A percentile compares a stretch with the other conserved stretches of the same genome.
These are phyloP conservation scores for Oryzias sinensis DNA, from an alignment of 2,797 vertebrate genomes.

Conservation along the genomic window DNA sequence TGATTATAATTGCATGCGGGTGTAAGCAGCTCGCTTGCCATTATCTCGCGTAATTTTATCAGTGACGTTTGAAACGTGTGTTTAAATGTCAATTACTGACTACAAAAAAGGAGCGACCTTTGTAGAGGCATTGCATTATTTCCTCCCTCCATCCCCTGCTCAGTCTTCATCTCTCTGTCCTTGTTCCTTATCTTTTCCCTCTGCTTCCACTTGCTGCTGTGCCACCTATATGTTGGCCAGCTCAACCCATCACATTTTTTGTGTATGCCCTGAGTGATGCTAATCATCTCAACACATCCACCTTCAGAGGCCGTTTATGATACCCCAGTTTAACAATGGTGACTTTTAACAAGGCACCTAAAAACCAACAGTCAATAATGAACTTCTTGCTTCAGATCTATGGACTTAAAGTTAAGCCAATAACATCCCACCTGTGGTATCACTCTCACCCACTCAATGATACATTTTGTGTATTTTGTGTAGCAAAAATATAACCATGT, in stretches of 20 bases:
- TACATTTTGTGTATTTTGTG: too few relatives aligned
- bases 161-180: slow-evolving; percentile 21
- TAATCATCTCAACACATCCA: slow-evolving; percentile 37
- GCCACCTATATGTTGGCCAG: slow-evolving; percentile 25
- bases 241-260: slow-evolving; percentile 25
- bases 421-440: too few relatives aligned
- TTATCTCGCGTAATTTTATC: slow-evolving; percentile 94
- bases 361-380: slow-evolving; percentile 23
- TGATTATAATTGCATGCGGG: slow-evolving; percentile 91
- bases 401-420: too few relatives aligned
- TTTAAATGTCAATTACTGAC: slow-evolving; percentile 98
- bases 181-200: slow-evolving; percentile 24
- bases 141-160: slow-evolving; percentile 32
- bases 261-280: slow-evolving; percentile 32
- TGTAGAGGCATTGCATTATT: slow-evolving; percentile 80
- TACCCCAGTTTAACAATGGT: slow-evolving; percentile 44
- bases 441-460: too few relatives aligned
- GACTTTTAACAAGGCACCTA: slow-evolving; percentile 19
- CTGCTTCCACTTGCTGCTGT: slow-evolving; percentile 27
- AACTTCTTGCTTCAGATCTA: not conserved
- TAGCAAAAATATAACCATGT: too few relatives aligned
- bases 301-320: slow-evolving; percentile 39
- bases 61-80: slow-evolving; percentile 90
- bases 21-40: slow-evolving; percentile 84
- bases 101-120: slow-evolving; percentile 94